phyloP scores from a whole-genome alignment of 1,140 invertebrate genomes.

The Brachionus calyciflorus region DNA sequence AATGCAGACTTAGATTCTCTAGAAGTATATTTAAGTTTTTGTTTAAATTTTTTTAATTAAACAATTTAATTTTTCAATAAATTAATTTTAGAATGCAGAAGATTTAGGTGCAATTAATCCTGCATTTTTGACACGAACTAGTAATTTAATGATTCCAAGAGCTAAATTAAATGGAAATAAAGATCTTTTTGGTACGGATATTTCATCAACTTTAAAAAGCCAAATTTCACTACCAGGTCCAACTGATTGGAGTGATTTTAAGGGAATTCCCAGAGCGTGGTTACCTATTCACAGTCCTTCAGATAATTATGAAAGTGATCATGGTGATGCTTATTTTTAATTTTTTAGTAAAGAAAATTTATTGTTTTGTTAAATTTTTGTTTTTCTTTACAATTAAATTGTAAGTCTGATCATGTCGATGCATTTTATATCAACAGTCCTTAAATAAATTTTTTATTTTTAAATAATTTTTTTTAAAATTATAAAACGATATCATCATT shows the following conservation, averaged over 20 bases:
- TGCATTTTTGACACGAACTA: background rate
- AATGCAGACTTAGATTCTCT: background rate
- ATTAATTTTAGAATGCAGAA: background rate
- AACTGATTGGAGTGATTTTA: conserved; percentile 2
- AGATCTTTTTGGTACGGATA: background rate
- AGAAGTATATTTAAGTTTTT: background rate
- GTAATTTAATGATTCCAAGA: conserved; percentile 24
- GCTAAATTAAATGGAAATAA: background rate
- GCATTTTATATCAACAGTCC: too few relatives aligned
- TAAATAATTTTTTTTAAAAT: background rate
- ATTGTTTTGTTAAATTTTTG: too few relatives aligned
- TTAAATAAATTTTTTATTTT: background rate
- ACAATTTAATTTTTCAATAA: background rate
- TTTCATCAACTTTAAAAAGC: conserved; percentile 16
- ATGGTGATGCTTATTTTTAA: conserved; percentile 18
- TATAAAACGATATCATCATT: background rate
- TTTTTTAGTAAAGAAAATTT: too few relatives aligned
- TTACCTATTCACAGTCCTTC: background rate
- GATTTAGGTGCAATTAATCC: conserved; percentile 13
- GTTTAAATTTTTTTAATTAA: background rate
- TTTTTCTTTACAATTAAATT: too few relatives aligned
- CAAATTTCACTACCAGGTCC: conserved; percentile 22
- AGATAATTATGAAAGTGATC: conserved; percentile 9
- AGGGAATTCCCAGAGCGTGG: conserved; percentile 27
- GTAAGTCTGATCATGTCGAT: too few relatives aligned